phyloP scores from a whole-genome alignment of 2,888 invertebrate genomes.

The Myathropa florea region DNA sequence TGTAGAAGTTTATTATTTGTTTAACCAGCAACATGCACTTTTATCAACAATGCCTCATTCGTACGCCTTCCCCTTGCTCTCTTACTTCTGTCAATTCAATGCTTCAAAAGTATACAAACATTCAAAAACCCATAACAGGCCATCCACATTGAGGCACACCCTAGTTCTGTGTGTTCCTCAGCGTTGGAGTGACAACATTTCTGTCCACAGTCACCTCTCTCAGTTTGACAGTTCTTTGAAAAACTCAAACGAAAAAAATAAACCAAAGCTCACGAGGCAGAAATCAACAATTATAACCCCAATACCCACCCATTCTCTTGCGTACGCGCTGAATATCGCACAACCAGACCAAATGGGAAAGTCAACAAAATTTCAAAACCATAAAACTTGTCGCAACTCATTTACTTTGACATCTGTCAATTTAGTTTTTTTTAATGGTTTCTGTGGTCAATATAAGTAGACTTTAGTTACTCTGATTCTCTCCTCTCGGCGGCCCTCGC shows the following conservation, averaged over 20 bases:
- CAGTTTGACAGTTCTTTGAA: neutral
- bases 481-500: too few relatives aligned
- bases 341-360: slow-evolving; percentile 9
- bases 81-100: too few relatives aligned
- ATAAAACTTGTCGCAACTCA: slow-evolving; percentile 39
- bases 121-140: neutral
- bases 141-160: neutral
- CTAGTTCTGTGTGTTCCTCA: neutral
- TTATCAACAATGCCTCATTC: too few relatives aligned
- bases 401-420: slow-evolving; percentile 32
- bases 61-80: too few relatives aligned
- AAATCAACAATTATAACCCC: neutral
- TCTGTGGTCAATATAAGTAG: slow-evolving; percentile 27
- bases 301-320: neutral
- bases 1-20: too few relatives aligned
- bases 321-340: neutral
- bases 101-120: too few relatives aligned
- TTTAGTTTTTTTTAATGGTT: slow-evolving; percentile 25
- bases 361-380: slow-evolving; percentile 6
- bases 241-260: neutral
- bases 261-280: neutral
- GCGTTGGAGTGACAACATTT: neutral
- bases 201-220: neutral
- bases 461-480: slow-evolving; percentile 3
- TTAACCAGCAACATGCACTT: too few relatives aligned